These are phyloP conservation scores for Macrotis lagotis DNA, from an alignment of 2,113 vertebrate genomes.

Conservation along the genomic window DNA sequence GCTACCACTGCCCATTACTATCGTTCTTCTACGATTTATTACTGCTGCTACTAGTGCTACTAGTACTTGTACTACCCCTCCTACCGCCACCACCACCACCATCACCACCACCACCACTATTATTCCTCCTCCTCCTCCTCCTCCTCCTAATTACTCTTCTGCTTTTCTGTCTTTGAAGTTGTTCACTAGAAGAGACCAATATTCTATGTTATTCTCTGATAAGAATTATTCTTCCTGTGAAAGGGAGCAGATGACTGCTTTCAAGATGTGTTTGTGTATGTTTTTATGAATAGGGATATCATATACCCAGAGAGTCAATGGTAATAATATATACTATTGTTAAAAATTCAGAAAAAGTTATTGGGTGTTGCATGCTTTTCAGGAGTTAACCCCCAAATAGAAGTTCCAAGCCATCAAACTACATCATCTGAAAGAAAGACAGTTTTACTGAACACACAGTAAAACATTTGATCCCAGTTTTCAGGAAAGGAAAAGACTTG, in stretches of 20 bases:
- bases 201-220: not conserved
- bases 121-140: conserved; percentile 47
- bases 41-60: too few species aligned
- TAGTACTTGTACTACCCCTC: too few species aligned
- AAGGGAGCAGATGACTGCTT: not conserved
- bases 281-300: not conserved
- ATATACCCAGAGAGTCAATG: not conserved
- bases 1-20: not conserved
- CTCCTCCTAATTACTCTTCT: conserved; percentile 35
- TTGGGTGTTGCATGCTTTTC: not conserved
- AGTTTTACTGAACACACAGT: not conserved
- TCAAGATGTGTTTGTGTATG: not conserved
- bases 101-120: conserved; percentile 18
- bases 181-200: conserved; percentile 47
- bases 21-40: too few species aligned
- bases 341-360: not conserved
- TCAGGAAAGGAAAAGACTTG: conserved; percentile 18
- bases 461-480: not conserved
- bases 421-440: not conserved
- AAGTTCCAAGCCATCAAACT: not conserved
- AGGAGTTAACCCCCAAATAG: not conserved
- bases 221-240: not conserved
- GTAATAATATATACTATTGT: not conserved
- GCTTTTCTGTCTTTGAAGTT: conserved; percentile 55
- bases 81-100: too few species aligned